Evolutionary conservation across 2,797 vertebrate genomes (phyloP).

Genomic region (Xyrichtys novacula): DNA sequence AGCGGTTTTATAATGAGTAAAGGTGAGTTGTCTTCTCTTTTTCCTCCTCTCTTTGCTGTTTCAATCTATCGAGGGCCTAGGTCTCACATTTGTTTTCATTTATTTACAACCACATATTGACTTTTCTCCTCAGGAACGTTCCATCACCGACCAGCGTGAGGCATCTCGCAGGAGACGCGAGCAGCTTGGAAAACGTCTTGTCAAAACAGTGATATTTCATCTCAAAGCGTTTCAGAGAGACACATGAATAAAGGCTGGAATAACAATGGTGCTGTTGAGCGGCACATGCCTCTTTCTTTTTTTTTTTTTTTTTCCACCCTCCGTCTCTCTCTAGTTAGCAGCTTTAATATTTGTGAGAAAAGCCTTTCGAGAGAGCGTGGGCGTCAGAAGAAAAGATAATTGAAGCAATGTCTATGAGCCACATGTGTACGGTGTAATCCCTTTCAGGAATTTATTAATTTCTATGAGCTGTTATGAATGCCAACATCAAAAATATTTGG

Average conservation of each 20-base stretch:
- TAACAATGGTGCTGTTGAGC: conserved; percentile 48
- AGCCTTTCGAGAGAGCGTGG: conserved; percentile 72
- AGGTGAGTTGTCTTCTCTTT: conserved; percentile 49
- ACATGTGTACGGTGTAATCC: conserved; percentile 78
- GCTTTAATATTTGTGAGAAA: conserved; percentile 73
- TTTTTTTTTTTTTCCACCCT: conserved; percentile 31
- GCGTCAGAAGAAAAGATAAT: conserved; percentile 78
- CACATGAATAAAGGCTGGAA: conserved; percentile 68
- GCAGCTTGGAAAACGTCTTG: conserved; percentile 67
- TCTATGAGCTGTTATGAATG: conserved; percentile 67
- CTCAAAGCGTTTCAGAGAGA: conserved; percentile 64
- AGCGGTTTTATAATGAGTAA: conserved; percentile 62
- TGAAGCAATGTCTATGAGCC: conserved; percentile 76
- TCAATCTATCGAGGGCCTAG: conserved; percentile 54
- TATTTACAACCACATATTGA: conserved; percentile 79
- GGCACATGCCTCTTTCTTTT: conserved; percentile 37
- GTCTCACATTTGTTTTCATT: conserved; percentile 76
- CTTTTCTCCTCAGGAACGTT: conserved; percentile 69
- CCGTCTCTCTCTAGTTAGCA: conserved; percentile 72
- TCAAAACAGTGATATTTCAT: conserved; percentile 79
- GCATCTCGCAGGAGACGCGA: conserved; percentile 58
- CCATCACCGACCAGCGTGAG: conserved; percentile 58
- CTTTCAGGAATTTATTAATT: conserved; percentile 78
- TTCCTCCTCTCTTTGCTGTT: conserved; percentile 34
- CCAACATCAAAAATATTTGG: conserved; percentile 67